These are phyloP conservation scores for Chaetophractus vellerosus DNA, from an alignment of 2,797 vertebrate genomes.

Conservation along the genomic window DNA sequence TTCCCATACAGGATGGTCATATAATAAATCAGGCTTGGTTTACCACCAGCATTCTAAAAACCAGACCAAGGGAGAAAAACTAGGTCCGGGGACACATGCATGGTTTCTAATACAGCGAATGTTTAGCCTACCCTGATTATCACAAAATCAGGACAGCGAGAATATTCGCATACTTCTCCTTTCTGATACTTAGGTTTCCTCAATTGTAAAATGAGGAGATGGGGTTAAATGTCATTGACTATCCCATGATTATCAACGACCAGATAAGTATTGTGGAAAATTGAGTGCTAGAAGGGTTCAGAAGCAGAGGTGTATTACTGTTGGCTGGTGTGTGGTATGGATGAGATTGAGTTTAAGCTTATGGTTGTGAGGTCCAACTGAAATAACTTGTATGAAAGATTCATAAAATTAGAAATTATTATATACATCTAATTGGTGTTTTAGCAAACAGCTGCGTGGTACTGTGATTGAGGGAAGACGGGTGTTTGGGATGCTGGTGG, in stretches of 20 bases:
- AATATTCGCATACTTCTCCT: too few relatives aligned
- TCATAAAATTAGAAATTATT: not conserved
- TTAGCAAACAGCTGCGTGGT: not conserved
- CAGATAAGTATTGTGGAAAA: not conserved
- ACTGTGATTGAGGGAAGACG: not conserved
- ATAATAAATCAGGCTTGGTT: too few relatives aligned
- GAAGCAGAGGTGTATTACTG: not conserved
- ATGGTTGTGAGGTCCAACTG: not conserved
- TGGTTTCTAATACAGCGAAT: too few relatives aligned
- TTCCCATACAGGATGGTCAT: too few relatives aligned
- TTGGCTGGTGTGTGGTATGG: not conserved
- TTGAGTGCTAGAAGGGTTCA: not conserved
- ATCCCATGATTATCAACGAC: not conserved
- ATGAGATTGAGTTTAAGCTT: not conserved
- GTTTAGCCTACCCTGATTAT: too few relatives aligned
- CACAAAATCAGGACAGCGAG: too few relatives aligned
- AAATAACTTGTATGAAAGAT: not conserved
- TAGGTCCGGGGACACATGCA: too few relatives aligned
- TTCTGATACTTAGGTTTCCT: not conserved
- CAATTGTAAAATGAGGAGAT: not conserved
- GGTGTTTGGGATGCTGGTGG: not conserved
- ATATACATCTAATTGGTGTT: not conserved
- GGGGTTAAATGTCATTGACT: not conserved
- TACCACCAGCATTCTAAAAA: too few relatives aligned
- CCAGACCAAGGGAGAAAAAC: too few relatives aligned